These are phyloP conservation scores for Psophia crepitans DNA, from an alignment of 2,113 vertebrate genomes.

Conservation along the genomic window DNA sequence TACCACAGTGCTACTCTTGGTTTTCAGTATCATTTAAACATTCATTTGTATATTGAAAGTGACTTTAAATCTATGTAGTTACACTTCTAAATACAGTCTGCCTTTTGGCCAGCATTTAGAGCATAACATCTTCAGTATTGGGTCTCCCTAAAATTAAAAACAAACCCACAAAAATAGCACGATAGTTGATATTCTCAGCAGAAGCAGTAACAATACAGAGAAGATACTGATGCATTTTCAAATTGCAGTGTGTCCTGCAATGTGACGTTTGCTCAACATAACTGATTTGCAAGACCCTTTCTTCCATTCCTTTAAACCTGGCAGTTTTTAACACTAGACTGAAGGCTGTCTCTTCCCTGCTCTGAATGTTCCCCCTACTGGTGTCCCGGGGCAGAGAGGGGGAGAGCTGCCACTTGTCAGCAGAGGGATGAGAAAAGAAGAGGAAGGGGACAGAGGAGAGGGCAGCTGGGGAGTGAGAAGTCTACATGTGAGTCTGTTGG, in stretches of 20 bases:
- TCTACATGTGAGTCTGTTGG: neutral
- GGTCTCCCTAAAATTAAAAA: neutral
- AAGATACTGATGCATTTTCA: neutral
- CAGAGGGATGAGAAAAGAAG: neutral
- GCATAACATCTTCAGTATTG: neutral
- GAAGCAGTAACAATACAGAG: neutral
- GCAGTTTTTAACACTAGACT: neutral
- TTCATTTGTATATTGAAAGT: neutral
- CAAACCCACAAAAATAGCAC: too few species aligned
- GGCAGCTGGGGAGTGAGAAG: neutral
- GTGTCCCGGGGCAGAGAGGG: neutral
- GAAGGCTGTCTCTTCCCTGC: neutral
- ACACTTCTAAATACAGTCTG: neutral
- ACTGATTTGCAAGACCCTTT: neutral
- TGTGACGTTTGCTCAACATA: neutral
- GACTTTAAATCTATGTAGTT: neutral
- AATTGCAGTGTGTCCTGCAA: neutral
- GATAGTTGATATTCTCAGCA: neutral
- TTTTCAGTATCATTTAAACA: neutral
- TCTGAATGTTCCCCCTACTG: neutral
- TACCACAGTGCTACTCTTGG: neutral
- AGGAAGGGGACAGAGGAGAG: neutral
- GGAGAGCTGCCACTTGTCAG: rapidly evolving
- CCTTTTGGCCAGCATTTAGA: neutral
- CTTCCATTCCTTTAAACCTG: neutral